A percentile compares a stretch with the other conserved stretches of the same genome.
These are phyloP conservation scores for Harlomillsia oculata DNA, from an alignment of 1,140 invertebrate genomes.

Conservation along the genomic window DNA sequence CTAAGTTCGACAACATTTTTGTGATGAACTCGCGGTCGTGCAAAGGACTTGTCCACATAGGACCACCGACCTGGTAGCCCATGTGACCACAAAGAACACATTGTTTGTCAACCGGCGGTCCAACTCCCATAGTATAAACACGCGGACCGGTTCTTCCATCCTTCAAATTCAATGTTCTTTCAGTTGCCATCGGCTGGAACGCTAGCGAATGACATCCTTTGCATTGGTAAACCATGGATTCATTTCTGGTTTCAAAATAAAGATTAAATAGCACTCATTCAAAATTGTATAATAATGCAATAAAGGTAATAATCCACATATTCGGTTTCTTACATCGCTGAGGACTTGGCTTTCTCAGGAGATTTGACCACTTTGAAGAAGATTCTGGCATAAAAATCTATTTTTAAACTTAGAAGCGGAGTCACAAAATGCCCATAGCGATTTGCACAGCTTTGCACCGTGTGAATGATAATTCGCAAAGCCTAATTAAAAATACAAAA, in stretches of 20 bases:
- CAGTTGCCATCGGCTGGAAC: constrained; percentile 64
- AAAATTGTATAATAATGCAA: background rate
- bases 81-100: too few species aligned
- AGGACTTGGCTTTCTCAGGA: constrained; percentile 70
- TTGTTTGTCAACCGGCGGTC: too few species aligned
- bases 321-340: constrained; percentile 51
- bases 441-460: constrained; percentile 82
- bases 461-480: constrained; percentile 80
- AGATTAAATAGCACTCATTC: background rate
- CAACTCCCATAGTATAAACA: too few species aligned
- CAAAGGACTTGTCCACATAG: constrained; percentile 81
- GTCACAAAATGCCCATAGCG: constrained; percentile 83
- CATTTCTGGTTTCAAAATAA: constrained; percentile 48
- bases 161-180: too few species aligned
- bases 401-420: constrained; percentile 82
- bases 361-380: constrained; percentile 78
- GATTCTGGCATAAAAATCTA: constrained; percentile 94
- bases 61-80: constrained; percentile 80
- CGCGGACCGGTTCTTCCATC: too few species aligned
- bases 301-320: background rate
- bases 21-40: constrained; percentile 70
- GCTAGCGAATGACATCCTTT: constrained; percentile 69
- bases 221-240: constrained; percentile 79
- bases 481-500: constrained; percentile 50
- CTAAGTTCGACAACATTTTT: constrained; percentile 42